phyloP scores from a whole-genome alignment of 2,888 invertebrate genomes.

The Meloe dianella region DNA sequence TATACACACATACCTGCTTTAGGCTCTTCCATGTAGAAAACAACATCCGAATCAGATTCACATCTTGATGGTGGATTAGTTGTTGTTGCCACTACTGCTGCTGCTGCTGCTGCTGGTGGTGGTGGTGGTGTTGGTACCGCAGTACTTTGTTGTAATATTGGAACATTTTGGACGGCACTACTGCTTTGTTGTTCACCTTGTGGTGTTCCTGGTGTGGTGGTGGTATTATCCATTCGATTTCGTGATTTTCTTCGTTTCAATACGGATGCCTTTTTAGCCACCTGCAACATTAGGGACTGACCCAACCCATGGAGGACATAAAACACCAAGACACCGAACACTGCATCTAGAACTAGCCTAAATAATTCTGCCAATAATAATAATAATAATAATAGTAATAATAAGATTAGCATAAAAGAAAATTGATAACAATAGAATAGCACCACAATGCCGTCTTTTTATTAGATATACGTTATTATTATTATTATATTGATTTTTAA shows the following conservation, averaged over 20 bases:
- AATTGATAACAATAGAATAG: neutral
- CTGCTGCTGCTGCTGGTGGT: no score
- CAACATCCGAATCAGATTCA: conserved; percentile 69
- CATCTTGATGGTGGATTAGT: conserved; percentile 51
- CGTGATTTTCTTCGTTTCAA: conserved; percentile 73
- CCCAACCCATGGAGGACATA: conserved; percentile 61
- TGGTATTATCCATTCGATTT: conserved; percentile 72
- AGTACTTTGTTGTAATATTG: conserved; percentile 16
- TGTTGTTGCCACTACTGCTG: conserved; percentile 33
- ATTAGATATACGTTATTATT: neutral
- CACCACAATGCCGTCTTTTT: neutral
- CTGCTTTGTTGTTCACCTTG: conserved; percentile 38
- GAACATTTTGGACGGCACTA: neutral
- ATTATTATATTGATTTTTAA: conserved; percentile 8
- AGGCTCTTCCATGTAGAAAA: conserved; percentile 70
- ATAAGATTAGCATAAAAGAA: neutral
- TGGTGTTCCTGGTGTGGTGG: conserved; percentile 52
- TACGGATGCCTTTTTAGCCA: conserved; percentile 76
- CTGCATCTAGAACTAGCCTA: conserved; percentile 57
- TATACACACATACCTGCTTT: conserved; percentile 60
- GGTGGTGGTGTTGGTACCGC: conserved; percentile 42
- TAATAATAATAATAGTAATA: conserved; percentile 4
- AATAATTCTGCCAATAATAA: conserved; percentile 15
- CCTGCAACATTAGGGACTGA: conserved; percentile 75
- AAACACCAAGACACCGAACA: conserved; percentile 60